Evolutionary conservation across 2,797 vertebrate species (phyloP), one percentile per base, ranked within the genome.

Genomic region (Sebastolobus altivelis): DNA sequence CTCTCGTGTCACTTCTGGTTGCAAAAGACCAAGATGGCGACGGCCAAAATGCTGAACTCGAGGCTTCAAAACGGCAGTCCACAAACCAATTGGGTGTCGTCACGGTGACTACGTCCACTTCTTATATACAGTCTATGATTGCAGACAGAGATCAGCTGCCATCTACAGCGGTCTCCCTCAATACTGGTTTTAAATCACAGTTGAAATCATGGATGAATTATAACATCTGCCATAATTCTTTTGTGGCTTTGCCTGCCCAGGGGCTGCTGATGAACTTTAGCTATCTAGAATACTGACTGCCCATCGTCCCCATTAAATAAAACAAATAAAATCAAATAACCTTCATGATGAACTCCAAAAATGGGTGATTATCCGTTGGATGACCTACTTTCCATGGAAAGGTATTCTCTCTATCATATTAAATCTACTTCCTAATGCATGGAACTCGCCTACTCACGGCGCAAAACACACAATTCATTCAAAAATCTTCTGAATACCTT

Each of bases 391-490:
- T 85, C 71, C 10, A 68, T 81, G 22, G 38, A 70, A 78, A 79
- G 4, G 43, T 67, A 75, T 76, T 79, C 35, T 22, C 7, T 65
- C 60, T 33, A 14, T 78, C 58, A 68, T 60, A 31, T 77, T 55
- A 52, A 76, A 72, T 77, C 65, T 73, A 60, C 72, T 88, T 87
- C 77, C 20, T 38, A 80, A 88, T 88, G 80, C 87, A 81, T 79
- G 52, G 58, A 70, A n/a, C 49, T 38, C 8, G 6, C 27, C 49
- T 33, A 31, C 58, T 63, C 22, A 40, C 38, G 11, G 33, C 2
- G 1, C 74, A 69, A 72, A 83, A 75, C 71, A 73, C 65, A 46
- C 59, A 35, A 4, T 11, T 29, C 86, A 79, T 78, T 86, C 35
- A 85, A 18, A 80, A 61, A 61, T 56, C 74, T 63, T 40, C 75